phyloP scores from a whole-genome alignment of 1,140 invertebrate species.

The Odontomachus brunneus region DNA sequence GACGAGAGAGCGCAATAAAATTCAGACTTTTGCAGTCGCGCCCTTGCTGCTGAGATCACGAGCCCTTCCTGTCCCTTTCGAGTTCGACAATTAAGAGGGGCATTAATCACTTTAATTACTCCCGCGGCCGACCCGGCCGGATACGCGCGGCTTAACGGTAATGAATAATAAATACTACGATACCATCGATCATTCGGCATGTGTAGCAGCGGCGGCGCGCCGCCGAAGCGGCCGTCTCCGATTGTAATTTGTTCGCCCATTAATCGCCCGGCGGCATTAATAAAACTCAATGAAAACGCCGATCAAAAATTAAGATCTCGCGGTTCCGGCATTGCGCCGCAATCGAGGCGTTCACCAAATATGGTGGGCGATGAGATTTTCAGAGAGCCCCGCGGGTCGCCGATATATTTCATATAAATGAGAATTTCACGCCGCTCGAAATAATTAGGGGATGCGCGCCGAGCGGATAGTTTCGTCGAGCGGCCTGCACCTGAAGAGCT shows the following conservation, averaged over 20 bases:
- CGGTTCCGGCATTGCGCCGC: neutral
- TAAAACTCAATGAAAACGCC: slow-evolving; percentile 44
- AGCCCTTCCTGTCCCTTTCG: slow-evolving; percentile 55
- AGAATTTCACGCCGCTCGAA: neutral
- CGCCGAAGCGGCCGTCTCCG: slow-evolving; percentile 26
- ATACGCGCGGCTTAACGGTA: slow-evolving; percentile 61
- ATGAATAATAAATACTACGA: slow-evolving; percentile 69
- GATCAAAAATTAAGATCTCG: slow-evolving; percentile 57
- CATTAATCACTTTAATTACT: slow-evolving; percentile 73
- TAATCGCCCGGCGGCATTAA: slow-evolving; percentile 48
- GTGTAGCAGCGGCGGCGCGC: slow-evolving; percentile 28
- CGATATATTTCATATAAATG: neutral
- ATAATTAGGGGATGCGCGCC: neutral
- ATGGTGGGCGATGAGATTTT: neutral
- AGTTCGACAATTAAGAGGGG: slow-evolving; percentile 55
- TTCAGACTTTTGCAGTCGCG: slow-evolving; percentile 42
- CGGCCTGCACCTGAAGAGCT: no score
- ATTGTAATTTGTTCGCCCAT: slow-evolving; percentile 55
- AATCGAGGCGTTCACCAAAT: neutral
- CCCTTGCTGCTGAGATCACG: slow-evolving; percentile 30
- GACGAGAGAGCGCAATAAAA: slow-evolving; percentile 20
- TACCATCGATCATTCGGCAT: slow-evolving; percentile 63
- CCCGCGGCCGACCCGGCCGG: slow-evolving; percentile 14
- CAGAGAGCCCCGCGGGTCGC: neutral
- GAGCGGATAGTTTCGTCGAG: no score